Conservation (phyloP, 2,797 vertebrate genomes). For the Austrolebias charrua region DNA sequence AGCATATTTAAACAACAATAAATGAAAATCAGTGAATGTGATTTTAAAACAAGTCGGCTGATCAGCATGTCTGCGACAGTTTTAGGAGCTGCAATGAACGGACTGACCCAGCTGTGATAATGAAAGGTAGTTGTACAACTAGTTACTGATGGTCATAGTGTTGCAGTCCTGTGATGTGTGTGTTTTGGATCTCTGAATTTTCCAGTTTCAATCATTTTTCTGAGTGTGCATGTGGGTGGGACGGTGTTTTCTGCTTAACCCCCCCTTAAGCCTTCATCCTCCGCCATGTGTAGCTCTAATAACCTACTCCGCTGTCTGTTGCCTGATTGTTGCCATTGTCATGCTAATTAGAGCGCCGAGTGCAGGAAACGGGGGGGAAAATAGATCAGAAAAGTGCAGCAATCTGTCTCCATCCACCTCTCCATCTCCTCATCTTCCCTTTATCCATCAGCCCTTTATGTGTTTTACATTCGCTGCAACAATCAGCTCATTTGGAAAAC, state of each 20-base stretch:
- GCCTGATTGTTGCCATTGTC: slow-evolving; percentile 77
- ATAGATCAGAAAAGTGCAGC: slow-evolving; percentile 53
- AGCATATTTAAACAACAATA: no score
- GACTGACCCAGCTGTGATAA: background rate
- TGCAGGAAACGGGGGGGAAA: slow-evolving; percentile 27
- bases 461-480: slow-evolving; percentile 67
- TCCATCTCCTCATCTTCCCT: slow-evolving; percentile 58
- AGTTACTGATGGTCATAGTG: background rate
- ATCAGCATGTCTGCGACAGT: background rate
- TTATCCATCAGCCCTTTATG: slow-evolving; percentile 65
- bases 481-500: slow-evolving; percentile 75
- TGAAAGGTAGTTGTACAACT: background rate
- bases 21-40: no score
- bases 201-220: slow-evolving; percentile 9
- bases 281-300: slow-evolving; percentile 60
- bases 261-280: slow-evolving; percentile 52
- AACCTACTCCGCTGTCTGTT: slow-evolving; percentile 69
- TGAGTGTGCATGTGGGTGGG: slow-evolving; percentile 17
- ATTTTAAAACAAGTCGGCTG: background rate
- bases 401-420: slow-evolving; percentile 39
- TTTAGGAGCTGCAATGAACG: background rate
- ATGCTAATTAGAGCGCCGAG: slow-evolving; percentile 67
- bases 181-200: slow-evolving; percentile 12
- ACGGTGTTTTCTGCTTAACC: slow-evolving; percentile 42
- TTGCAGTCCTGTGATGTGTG: slow-evolving; percentile 5